These are phyloP conservation scores for Setophaga coronata DNA, from an alignment of 2,113 vertebrate species.

Conservation along the genomic window DNA sequence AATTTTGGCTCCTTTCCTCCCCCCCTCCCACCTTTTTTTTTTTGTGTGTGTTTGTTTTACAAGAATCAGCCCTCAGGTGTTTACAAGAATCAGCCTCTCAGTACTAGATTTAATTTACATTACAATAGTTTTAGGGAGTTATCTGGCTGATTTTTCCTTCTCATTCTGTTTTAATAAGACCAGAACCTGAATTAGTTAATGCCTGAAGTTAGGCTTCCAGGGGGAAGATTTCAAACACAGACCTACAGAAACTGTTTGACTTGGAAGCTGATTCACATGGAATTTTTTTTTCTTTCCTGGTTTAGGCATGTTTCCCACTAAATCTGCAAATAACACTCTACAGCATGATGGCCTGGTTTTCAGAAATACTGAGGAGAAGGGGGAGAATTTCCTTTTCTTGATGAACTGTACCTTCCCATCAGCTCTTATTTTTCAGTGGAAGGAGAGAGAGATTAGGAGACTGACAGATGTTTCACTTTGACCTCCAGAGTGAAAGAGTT, in stretches of 20 bases:
- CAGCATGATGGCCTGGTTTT: constrained; percentile 20
- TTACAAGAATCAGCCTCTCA: not conserved
- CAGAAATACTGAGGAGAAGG: not conserved
- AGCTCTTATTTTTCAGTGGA: not conserved
- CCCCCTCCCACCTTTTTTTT: rapidly evolving
- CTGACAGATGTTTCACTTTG: constrained; percentile 2
- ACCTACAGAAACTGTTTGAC: constrained; percentile 49
- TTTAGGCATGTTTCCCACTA: constrained; percentile 42
- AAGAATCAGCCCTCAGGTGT: not conserved
- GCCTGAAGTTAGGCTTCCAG: constrained; percentile 18
- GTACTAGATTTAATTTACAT: not conserved
- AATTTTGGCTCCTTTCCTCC: not conserved
- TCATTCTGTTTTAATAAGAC: constrained; percentile 26
- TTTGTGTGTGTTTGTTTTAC: not conserved
- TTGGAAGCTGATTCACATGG: constrained; percentile 45
- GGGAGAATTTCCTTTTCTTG: constrained; percentile 26
- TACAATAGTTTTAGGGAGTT: not conserved
- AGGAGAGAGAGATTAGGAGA: not conserved
- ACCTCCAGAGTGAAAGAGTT: not conserved
- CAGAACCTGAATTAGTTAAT: constrained; percentile 16
- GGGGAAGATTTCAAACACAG: constrained; percentile 56
- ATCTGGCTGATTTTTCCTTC: not conserved
- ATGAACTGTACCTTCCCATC: not conserved
- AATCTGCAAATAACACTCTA: constrained; percentile 23
- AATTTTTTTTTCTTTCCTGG: constrained; percentile 40